Percentiles rank a stretch among this genome's conserved stretches.
phyloP scores from a whole-genome alignment of 1,140 invertebrate genomes.

The Battus philenor region DNA sequence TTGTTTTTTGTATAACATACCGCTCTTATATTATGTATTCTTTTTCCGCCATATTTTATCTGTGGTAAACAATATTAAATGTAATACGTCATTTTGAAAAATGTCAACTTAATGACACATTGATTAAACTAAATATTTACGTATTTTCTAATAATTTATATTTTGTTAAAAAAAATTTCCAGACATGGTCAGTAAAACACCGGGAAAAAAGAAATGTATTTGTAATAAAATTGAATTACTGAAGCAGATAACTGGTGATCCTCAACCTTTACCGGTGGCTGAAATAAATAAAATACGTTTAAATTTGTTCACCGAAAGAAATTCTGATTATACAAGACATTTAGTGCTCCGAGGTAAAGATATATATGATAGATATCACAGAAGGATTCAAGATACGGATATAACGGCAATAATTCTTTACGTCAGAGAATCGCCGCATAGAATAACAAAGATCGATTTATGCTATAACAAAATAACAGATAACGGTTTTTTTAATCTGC shows the following conservation, averaged over 20 bases:
- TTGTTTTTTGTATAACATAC: no score
- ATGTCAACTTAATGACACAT: no score
- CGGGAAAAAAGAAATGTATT: slow-evolving; percentile 37
- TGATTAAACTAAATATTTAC: neutral
- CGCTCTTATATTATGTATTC: no score
- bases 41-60: no score
- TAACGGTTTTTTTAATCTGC: slow-evolving; percentile 68
- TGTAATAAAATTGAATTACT: slow-evolving; percentile 39
- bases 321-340: slow-evolving; percentile 47
- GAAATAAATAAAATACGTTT: slow-evolving; percentile 56
- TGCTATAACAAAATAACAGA: slow-evolving; percentile 76
- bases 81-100: no score
- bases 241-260: slow-evolving; percentile 38
- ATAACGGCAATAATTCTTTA: slow-evolving; percentile 69
- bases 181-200: slow-evolving; percentile 3
- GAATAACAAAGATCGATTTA: slow-evolving; percentile 72
- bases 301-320: slow-evolving; percentile 53
- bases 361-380: slow-evolving; percentile 41
- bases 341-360: slow-evolving; percentile 53
- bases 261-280: slow-evolving; percentile 24
- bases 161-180: neutral
- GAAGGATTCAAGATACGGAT: slow-evolving; percentile 65
- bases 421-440: slow-evolving; percentile 52
- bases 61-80: no score
- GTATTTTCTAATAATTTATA: slow-evolving; percentile 2